phyloP scores from a whole-genome alignment of 2,888 invertebrate genomes.

The Dolomedes plantarius region DNA sequence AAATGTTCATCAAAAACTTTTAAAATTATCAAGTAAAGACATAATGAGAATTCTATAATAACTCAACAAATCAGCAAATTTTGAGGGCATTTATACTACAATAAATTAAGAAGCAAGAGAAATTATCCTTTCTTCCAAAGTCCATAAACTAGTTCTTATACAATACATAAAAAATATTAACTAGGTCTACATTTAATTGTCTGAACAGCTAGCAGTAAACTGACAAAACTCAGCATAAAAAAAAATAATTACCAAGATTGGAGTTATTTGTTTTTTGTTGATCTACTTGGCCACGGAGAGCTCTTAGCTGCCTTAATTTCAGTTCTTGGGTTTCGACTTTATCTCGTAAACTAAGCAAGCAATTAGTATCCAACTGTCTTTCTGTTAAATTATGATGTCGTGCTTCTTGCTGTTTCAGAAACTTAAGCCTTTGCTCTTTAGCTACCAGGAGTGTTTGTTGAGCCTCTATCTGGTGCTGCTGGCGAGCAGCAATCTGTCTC shows the following conservation, averaged over 20 bases:
- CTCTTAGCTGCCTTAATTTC: slow-evolving; percentile 92
- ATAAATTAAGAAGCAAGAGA: too few species aligned
- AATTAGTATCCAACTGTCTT: slow-evolving; percentile 86
- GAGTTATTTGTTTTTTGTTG: slow-evolving; percentile 87
- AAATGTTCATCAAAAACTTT: too few species aligned
- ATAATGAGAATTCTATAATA: too few species aligned
- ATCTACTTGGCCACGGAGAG: slow-evolving; percentile 94
- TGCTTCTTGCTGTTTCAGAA: slow-evolving; percentile 94
- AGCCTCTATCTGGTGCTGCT: slow-evolving; percentile 97
- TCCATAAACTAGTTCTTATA: too few species aligned
- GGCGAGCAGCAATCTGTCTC: slow-evolving; percentile 97
- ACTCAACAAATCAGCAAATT: too few species aligned
- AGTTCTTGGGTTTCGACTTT: slow-evolving; percentile 96
- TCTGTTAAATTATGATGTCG: slow-evolving; percentile 79
- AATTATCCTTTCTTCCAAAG: too few species aligned
- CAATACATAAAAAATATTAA: too few species aligned
- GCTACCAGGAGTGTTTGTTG: slow-evolving; percentile 92
- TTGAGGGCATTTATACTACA: too few species aligned
- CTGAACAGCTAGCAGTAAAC: too few species aligned
- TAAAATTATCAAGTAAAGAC: too few species aligned
- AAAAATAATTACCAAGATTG: slow-evolving; percentile 73
- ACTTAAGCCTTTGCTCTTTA: slow-evolving; percentile 93
- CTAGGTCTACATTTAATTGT: too few species aligned
- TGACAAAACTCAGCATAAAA: too few species aligned
- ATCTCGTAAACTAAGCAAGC: slow-evolving; percentile 89